A percentile compares a stretch with the other conserved stretches of the same genome.
Evolutionary conservation across 2,888 invertebrate species (phyloP).

Genomic region (Drosophila vallismaia): DNA sequence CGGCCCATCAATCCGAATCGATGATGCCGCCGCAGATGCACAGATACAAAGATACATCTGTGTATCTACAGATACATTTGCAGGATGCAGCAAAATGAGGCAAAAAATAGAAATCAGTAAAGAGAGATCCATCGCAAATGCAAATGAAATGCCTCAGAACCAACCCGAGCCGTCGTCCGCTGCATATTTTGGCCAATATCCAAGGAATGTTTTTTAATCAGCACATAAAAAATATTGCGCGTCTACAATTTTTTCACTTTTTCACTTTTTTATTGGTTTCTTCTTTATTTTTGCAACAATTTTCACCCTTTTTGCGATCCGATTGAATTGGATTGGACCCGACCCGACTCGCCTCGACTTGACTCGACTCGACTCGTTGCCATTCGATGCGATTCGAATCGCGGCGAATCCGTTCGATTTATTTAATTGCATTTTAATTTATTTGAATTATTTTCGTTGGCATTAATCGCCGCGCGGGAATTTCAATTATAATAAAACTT

Average conservation of each 20-base stretch:
- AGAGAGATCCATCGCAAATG: conserved; percentile 64
- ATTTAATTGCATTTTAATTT: conserved; percentile 81
- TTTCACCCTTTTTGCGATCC: conserved; percentile 33
- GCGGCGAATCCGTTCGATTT: conserved; percentile 68
- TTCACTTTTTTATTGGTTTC: conserved; percentile 33
- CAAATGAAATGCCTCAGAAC: conserved; percentile 70
- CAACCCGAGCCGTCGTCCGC: conserved; percentile 32
- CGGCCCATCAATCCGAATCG: conserved; percentile 76
- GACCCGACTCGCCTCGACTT: conserved; percentile 31
- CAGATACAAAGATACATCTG: conserved; percentile 34
- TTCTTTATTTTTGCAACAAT: conserved; percentile 31
- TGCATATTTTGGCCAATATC: conserved; percentile 83
- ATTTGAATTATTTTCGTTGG: conserved; percentile 81
- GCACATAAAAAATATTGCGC: conserved; percentile 81
- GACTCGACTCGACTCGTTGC: conserved; percentile 29
- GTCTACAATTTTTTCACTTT: conserved; percentile 72
- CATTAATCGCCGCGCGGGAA: conserved; percentile 80
- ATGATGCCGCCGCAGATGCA: conserved; percentile 63
- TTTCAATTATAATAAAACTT: conserved; percentile 82
- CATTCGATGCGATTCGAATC: conserved; percentile 25
- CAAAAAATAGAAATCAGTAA: conserved; percentile 46
- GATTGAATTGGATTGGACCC: conserved; percentile 23
- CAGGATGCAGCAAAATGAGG: conserved; percentile 15
- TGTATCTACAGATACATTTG: conserved; percentile 38
- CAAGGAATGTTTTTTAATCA: conserved; percentile 83